phyloP scores from a whole-genome alignment of 1,140 invertebrate genomes.

The Ptiloglossa arizonensis region DNA sequence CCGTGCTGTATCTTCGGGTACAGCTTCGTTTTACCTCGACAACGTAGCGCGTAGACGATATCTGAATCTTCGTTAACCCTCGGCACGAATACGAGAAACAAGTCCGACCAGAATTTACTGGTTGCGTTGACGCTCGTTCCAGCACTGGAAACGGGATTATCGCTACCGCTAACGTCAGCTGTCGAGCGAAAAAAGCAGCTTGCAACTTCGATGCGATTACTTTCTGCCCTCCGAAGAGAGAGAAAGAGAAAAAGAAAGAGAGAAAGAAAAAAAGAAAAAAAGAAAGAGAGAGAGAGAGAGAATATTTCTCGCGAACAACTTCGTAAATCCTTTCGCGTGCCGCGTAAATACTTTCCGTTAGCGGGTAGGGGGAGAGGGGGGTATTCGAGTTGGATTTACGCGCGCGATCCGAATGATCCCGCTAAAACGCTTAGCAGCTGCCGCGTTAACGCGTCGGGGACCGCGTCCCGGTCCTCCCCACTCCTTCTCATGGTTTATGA shows the following conservation, averaged over 20 bases:
- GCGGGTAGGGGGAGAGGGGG: not conserved
- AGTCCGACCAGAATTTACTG: slow-evolving; percentile 6
- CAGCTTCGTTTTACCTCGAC: not conserved
- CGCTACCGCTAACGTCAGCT: too few species aligned
- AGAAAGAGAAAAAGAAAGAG: too few species aligned
- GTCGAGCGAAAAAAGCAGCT: not conserved
- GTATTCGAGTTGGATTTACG: not conserved
- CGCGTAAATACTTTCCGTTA: not conserved
- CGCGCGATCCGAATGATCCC: not conserved
- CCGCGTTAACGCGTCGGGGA: slow-evolving; percentile 9
- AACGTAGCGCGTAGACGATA: not conserved
- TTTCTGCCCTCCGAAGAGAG: not conserved
- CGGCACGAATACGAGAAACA: not conserved
- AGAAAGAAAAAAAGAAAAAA: too few species aligned
- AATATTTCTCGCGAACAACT: not conserved
- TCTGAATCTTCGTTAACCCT: not conserved
- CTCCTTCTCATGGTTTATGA: not conserved
- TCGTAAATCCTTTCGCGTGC: slow-evolving; percentile 8
- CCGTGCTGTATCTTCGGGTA: not conserved
- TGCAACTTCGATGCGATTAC: not conserved
- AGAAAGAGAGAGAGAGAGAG: not conserved
- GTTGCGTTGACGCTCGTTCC: not conserved
- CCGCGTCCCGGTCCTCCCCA: too few species aligned
- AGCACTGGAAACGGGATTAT: slow-evolving; percentile 12
- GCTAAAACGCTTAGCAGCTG: slow-evolving; percentile 15